phyloP scores from a whole-genome alignment of 2,797 vertebrate species.

The Triplophysa yarkandensis region DNA sequence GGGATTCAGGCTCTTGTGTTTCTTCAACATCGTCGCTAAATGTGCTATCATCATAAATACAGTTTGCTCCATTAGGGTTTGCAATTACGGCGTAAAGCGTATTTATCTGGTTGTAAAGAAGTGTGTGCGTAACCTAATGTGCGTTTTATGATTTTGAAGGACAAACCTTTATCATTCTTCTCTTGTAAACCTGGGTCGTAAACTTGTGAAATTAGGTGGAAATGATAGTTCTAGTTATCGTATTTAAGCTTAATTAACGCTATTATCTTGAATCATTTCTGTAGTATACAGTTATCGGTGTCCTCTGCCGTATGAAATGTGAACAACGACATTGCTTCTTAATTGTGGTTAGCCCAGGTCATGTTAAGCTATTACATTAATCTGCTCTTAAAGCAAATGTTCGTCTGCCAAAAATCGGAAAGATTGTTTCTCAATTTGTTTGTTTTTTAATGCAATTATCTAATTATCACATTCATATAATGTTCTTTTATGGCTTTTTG shows the following conservation, averaged over 20 bases:
- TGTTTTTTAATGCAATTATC: slow-evolving; percentile 38
- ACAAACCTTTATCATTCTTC: neutral
- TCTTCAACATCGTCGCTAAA: slow-evolving; percentile 33
- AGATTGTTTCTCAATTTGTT: slow-evolving; percentile 26
- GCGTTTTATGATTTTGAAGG: slow-evolving; percentile 17
- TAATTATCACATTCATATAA: slow-evolving; percentile 26
- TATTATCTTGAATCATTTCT: slow-evolving; percentile 23
- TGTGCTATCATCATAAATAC: slow-evolving; percentile 41
- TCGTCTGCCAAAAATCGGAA: neutral
- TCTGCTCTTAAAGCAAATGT: neutral
- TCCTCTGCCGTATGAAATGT: slow-evolving; percentile 9
- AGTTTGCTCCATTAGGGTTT: slow-evolving; percentile 42
- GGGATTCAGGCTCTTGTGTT: neutral
- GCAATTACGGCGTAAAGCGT: slow-evolving; percentile 31
- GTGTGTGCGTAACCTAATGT: slow-evolving; percentile 2
- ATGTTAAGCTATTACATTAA: slow-evolving; percentile 31
- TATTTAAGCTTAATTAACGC: slow-evolving; percentile 22
- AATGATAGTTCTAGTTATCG: slow-evolving; percentile 27
- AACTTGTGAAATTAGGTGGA: slow-evolving; percentile 20
- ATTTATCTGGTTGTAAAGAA: slow-evolving; percentile 11
- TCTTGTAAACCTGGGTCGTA: slow-evolving; percentile 3
- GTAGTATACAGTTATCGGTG: slow-evolving; percentile 5
- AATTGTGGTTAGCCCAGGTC: slow-evolving; percentile 24
- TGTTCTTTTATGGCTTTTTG: slow-evolving; percentile 11
- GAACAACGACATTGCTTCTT: slow-evolving; percentile 16